Evolutionary conservation across 2,113 vertebrate genomes (phyloP).

Genomic region (Synodontis membranacea): DNA sequence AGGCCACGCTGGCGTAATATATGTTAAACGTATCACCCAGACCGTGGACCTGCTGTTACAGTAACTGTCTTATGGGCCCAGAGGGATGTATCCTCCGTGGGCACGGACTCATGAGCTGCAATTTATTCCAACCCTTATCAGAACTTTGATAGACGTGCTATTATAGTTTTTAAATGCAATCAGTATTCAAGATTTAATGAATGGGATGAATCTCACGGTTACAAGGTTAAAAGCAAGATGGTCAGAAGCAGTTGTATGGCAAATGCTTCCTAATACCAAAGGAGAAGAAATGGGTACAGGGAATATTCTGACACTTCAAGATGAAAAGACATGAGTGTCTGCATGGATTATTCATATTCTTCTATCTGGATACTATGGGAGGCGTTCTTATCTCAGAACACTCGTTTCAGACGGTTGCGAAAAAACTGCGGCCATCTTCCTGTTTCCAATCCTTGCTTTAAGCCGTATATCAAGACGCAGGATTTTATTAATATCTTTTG

Average conservation of each 20-base stretch:
- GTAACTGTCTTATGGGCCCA: not conserved
- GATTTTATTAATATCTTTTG: not conserved
- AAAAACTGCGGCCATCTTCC: not conserved
- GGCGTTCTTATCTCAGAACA: constrained; percentile 26
- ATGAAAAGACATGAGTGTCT: constrained; percentile 49
- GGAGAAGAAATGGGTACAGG: constrained; percentile 33
- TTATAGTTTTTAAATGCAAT: constrained; percentile 19
- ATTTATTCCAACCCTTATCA: constrained; percentile 1
- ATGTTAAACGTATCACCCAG: not conserved
- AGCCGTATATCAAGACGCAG: constrained; percentile 1
- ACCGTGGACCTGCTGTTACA: not conserved
- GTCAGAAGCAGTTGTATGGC: constrained; percentile 13
- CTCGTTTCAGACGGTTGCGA: not conserved
- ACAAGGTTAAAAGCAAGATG: constrained; percentile 40
- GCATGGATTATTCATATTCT: constrained; percentile 37
- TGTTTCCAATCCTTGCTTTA: not conserved
- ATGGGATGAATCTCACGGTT: constrained; percentile 14
- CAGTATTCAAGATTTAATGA: constrained; percentile 29
- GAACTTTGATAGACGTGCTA: constrained; percentile 18
- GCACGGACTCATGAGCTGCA: not conserved
- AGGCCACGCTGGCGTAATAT: not conserved
- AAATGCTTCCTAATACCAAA: constrained; percentile 45
- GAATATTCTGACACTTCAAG: constrained; percentile 35
- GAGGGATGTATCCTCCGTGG: not conserved
- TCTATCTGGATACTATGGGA: constrained; percentile 20